Evolutionary conservation across 2,113 vertebrate species (phyloP), one percentile per base, ranked within the genome.

Genomic region (Tenebrosternarchus preto): DNA sequence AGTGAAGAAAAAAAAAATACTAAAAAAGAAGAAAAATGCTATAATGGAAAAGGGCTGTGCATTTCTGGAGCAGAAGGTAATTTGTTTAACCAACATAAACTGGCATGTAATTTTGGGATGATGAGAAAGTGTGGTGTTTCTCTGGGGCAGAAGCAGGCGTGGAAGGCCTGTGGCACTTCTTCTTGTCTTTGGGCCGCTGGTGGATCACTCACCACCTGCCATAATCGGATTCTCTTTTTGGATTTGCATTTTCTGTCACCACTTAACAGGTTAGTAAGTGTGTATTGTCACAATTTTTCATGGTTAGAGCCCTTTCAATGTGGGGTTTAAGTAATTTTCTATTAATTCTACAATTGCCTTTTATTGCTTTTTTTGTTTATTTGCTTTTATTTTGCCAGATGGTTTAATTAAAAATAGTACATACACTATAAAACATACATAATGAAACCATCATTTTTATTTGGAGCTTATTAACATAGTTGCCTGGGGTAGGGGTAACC

Each of bases 241-340:
- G 67, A 63, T 74, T 69, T 61, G 36, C 60, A 76, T 57, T 56
- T 27, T 27, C 36, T 64, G 31, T 77, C 55, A 53, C 64, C 56
- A 55, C 61, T 80, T 80, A 82, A 56, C 70, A 77, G 68, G 72
- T 77, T 82, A 77, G 68, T 74, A 73, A 80, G 33, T 55, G 67
- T 39, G 27, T 31, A 77, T 68, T 80, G 68, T 80, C 43, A 59
- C 60, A 77, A 36, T 63, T 43, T 43, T 77, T 56, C 67, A 80
- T 43, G 25, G 46, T 25, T 25, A 19, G 29, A 11, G 6, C 27
- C 71, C 53, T 61, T 43, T 27, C 70, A 39, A 61, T 78, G 24
- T 73, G 50, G 27, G 22, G 59, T 19, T 6, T 12, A 46, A 46
- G 43, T 6, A 46, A n/a, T 31, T n/a, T 17, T 16, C 17, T 50